Percentiles rank a stretch among this genome's conserved stretches.
Evolutionary conservation across 2,797 vertebrate genomes (phyloP).

Genomic region (Cyprinodon diabolis): DNA sequence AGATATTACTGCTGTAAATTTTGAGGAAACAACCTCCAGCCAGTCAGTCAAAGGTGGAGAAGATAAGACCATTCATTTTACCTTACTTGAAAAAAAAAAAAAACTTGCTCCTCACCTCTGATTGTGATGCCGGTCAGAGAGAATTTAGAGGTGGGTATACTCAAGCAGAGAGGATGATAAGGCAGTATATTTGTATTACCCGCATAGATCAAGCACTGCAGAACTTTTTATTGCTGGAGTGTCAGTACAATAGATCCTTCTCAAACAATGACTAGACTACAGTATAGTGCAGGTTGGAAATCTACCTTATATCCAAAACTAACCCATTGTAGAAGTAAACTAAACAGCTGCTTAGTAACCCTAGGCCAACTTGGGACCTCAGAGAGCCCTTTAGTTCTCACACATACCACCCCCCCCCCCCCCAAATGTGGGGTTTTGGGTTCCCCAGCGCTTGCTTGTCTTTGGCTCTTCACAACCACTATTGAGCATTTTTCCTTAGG

Average conservation of each 20-base stretch:
- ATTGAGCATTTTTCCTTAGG: too few relatives aligned
- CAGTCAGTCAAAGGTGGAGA: neutral
- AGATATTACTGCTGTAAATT: slow-evolving; percentile 3
- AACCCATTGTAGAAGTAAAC: neutral
- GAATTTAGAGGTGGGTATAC: neutral
- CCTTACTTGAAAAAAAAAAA: neutral
- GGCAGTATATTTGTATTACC: neutral
- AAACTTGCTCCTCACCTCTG: slow-evolving; percentile 1
- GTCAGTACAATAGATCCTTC: neutral
- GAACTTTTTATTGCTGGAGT: neutral
- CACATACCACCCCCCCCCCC: too few relatives aligned
- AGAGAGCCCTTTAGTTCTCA: neutral
- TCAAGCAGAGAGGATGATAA: neutral
- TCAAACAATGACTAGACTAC: neutral
- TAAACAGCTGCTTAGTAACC: neutral
- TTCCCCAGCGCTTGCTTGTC: too few relatives aligned
- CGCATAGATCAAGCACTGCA: neutral
- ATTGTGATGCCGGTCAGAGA: neutral
- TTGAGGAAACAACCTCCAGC: neutral
- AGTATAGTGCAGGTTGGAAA: neutral
- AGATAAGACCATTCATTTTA: slow-evolving; percentile 1
- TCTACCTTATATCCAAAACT: neutral
- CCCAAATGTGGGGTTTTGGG: too few relatives aligned
- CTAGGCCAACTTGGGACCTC: neutral
- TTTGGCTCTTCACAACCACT: too few relatives aligned